Conservation (phyloP, 2,888 invertebrate species). For the Carterocephalus palaemon region DNA sequence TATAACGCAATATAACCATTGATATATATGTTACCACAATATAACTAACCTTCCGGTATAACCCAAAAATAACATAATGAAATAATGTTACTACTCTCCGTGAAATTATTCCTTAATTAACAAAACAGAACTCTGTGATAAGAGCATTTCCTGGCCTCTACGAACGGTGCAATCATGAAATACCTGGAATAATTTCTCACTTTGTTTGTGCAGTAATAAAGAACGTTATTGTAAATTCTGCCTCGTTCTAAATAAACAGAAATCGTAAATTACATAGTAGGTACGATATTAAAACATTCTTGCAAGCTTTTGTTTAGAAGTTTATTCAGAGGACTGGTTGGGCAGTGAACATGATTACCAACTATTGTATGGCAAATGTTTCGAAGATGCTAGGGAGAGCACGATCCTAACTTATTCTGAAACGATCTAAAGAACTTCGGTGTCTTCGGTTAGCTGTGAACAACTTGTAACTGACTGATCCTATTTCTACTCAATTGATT, state of each 20-base stretch:
- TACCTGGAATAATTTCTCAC: constrained; percentile 8
- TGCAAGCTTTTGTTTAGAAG: constrained; percentile 9
- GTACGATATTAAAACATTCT: constrained; percentile 12
- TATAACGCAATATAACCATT: no score
- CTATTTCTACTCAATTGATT: constrained; percentile 1
- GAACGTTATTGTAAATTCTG: constrained; percentile 14
- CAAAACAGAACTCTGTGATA: neutral
- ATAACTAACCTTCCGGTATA: no score
- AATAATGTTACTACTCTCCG: neutral
- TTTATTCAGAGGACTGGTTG: constrained; percentile 13
- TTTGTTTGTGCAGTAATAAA: constrained; percentile 8
- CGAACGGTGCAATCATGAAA: constrained; percentile 10
- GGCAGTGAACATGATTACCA: constrained; percentile 13
- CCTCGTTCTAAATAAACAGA: constrained; percentile 5
- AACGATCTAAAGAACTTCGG: neutral
- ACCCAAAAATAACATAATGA: neutral
- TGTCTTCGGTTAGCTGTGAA: neutral
- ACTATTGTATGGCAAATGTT: no score
- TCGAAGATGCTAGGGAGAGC: neutral
- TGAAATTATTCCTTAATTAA: constrained; percentile 7
- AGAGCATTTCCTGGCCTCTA: constrained; percentile 5
- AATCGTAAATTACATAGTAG: constrained; percentile 1
- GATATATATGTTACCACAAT: no score
- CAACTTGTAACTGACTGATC: neutral
- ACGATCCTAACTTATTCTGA: neutral